phyloP scores from a whole-genome alignment of 2,888 invertebrate genomes.

The Nudaria mundana region DNA sequence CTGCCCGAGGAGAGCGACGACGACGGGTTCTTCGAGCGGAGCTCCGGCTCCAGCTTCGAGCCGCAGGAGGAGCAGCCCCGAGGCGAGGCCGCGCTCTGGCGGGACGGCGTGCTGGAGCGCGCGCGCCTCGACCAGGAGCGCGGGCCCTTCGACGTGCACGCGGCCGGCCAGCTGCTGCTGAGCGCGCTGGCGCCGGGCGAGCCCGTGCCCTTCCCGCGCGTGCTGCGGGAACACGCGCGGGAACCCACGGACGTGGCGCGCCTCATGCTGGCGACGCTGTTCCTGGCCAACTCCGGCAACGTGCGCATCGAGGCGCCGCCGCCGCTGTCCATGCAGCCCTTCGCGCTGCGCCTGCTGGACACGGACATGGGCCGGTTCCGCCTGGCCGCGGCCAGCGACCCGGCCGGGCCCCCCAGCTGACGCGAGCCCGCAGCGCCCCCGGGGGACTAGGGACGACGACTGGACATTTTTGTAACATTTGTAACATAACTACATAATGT shows the following conservation, averaged over 20 bases:
- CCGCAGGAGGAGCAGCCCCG: slow-evolving; percentile 13
- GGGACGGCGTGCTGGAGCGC: slow-evolving; percentile 30
- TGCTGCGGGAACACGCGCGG: slow-evolving; percentile 16
- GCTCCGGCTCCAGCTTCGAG: slow-evolving; percentile 45
- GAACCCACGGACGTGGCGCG: slow-evolving; percentile 19
- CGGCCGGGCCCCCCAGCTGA: slow-evolving; percentile 4
- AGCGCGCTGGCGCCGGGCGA: neutral
- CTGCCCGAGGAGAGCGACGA: slow-evolving; percentile 42
- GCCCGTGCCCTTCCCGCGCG: neutral
- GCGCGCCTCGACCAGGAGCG: slow-evolving; percentile 27
- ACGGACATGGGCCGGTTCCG: slow-evolving; percentile 34
- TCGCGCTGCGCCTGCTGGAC: slow-evolving; percentile 47
- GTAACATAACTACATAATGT: neutral
- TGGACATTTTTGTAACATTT: no score
- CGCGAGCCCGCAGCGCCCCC: neutral
- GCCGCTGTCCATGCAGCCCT: slow-evolving; percentile 45
- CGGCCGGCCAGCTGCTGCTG: slow-evolving; percentile 28
- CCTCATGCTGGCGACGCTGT: slow-evolving; percentile 25
- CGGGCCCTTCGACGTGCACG: slow-evolving; percentile 37
- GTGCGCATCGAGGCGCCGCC: slow-evolving; percentile 47
- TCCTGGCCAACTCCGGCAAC: slow-evolving; percentile 57
- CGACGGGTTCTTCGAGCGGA: slow-evolving; percentile 71
- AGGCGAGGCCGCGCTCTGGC: slow-evolving; percentile 25
- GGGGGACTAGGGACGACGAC: no score
- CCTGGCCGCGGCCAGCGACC: slow-evolving; percentile 32